Conservation (phyloP, 2,888 invertebrate species). For the Tachystola acroxantha region DNA sequence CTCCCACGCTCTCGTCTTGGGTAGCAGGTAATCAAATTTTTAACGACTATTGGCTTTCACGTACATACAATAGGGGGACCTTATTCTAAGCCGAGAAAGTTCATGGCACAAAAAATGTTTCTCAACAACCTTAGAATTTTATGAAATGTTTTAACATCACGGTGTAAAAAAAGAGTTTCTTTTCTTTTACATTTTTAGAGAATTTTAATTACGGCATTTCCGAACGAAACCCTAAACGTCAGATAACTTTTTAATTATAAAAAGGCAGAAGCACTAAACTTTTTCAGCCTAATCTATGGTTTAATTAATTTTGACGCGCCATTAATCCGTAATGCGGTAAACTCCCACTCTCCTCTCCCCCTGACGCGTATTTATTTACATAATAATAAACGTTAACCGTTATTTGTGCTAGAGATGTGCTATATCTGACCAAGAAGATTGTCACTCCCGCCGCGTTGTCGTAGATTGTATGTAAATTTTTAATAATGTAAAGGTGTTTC, state of each 20-base stretch:
- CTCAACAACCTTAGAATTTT: too few relatives aligned
- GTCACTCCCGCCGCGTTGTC: too few relatives aligned
- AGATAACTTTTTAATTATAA: neutral
- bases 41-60: neutral
- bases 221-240: neutral
- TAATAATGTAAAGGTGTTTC: too few relatives aligned
- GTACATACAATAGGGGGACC: too few relatives aligned
- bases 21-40: constrained; percentile 2
- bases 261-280: constrained; percentile 6
- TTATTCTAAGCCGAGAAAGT: too few relatives aligned
- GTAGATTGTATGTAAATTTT: too few relatives aligned
- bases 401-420: neutral
- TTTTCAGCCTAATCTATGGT: constrained; percentile 10
- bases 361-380: constrained; percentile 29
- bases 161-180: too few relatives aligned
- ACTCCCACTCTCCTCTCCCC: constrained; percentile 12
- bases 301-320: constrained; percentile 17
- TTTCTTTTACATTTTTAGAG: too few relatives aligned
- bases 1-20: neutral
- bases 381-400: constrained; percentile 27
- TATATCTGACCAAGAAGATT: too few relatives aligned
- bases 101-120: too few relatives aligned
- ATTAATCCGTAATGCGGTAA: constrained; percentile 18
- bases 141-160: too few relatives aligned
- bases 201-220: neutral